Evolutionary conservation across 2,888 invertebrate species (phyloP).

Genomic region (Chymomyza caudatula): DNA sequence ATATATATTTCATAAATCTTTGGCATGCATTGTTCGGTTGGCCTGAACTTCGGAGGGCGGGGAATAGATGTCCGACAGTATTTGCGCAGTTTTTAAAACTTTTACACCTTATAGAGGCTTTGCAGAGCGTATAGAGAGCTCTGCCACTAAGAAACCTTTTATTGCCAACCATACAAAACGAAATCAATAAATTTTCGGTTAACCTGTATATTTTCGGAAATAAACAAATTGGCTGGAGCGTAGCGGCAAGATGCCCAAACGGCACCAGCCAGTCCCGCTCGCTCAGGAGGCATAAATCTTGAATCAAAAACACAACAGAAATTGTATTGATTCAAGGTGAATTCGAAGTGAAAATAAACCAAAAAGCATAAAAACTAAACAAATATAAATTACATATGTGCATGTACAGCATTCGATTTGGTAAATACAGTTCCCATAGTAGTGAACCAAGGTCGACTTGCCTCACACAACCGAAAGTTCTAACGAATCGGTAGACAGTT

Average conservation of each 20-base stretch:
- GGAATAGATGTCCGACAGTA: slow-evolving; percentile 12
- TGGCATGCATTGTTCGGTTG: not conserved
- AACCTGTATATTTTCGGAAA: slow-evolving; percentile 3
- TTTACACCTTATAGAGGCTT: not conserved
- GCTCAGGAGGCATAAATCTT: slow-evolving; percentile 33
- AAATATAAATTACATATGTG: slow-evolving; percentile 35
- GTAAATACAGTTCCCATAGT: not conserved
- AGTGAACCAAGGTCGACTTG: not conserved
- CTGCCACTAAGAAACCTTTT: not conserved
- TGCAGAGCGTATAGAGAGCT: not conserved
- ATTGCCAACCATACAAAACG: slow-evolving; percentile 8
- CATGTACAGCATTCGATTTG: not conserved
- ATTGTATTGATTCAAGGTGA: slow-evolving; percentile 4
- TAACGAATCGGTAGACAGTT: not conserved
- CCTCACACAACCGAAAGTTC: not conserved
- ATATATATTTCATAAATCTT: not conserved
- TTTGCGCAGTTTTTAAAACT: slow-evolving; percentile 28
- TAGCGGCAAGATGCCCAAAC: slow-evolving; percentile 3
- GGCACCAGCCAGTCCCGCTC: too few species aligned
- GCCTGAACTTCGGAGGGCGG: not conserved
- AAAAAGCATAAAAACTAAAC: slow-evolving; percentile 11
- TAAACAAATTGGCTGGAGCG: slow-evolving; percentile 28
- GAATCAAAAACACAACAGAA: slow-evolving; percentile 15
- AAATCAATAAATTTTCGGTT: slow-evolving; percentile 37
- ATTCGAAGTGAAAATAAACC: slow-evolving; percentile 13